Evolutionary conservation across 2,888 invertebrate species (phyloP), one percentile per base, ranked within the genome.

Genomic region (Drosophila subsilvestris): DNA sequence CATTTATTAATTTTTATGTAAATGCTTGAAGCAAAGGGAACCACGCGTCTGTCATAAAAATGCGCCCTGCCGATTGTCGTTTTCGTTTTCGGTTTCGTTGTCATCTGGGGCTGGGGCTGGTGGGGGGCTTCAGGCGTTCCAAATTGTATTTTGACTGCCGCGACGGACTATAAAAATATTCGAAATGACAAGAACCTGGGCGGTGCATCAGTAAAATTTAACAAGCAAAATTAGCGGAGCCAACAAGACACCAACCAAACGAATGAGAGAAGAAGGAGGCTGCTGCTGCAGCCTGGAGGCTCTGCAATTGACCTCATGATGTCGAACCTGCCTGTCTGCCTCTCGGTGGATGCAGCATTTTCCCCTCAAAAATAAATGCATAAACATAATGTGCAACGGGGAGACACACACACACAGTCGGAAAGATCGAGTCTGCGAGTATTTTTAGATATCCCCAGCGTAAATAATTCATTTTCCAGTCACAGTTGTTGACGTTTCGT

Each of bases 381-480:
- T 61, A 77, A 71, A 62, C 67, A 67, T 78, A 74, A 70, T 67
- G 62, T 54, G 51, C 61, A 59, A 53, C 51, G 49, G 47, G 55
- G 27, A 25, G 25, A 47, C 27, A 43, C 14, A 37, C 62, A 29
- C 53, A 54, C 59, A 54, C 58, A 22, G 32, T 32, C 32, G 32
- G 54, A 58, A 37, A 37, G 37, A 37, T 37, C 37, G 45, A 61
- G 59, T 63, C 66, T 56, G 55, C 47, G 59, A 29, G 58, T 86
- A 86, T 88, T 86, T 86, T 88, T 86, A 86, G 86, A 74, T 74
- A 63, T 63, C 55, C 66, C 81, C 76, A 75, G 86, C 86, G 86
- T 86, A 86, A 86, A 86, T 86, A 86, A 88, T 86, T 88, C 88
- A 86, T 88, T 88, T 88, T 86, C 88, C 88, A 86, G 86, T 81